These are phyloP conservation scores for Druceiella hillmani DNA, from an alignment of 2,888 invertebrate species.

Conservation along the genomic window DNA sequence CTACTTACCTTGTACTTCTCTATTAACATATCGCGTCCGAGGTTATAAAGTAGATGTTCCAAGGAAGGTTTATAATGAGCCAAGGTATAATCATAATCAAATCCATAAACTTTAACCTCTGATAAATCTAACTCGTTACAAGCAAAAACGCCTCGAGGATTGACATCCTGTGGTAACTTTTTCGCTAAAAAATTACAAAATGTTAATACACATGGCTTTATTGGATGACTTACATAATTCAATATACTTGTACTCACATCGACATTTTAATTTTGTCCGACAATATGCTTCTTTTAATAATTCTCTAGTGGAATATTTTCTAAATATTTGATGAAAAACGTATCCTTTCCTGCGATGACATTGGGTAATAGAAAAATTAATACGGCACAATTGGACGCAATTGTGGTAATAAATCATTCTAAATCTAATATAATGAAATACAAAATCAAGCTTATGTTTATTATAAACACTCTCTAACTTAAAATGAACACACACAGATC, in stretches of 20 bases:
- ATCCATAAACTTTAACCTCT: slow-evolving; percentile 92
- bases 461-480: too few species aligned
- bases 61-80: slow-evolving; percentile 90
- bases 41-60: slow-evolving; percentile 84
- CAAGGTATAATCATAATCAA: slow-evolving; percentile 97
- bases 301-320: slow-evolving; percentile 39
- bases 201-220: too few species aligned
- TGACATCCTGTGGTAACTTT: slow-evolving; percentile 82
- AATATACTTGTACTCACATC: slow-evolving; percentile 53
- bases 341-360: too few species aligned
- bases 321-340: too few species aligned
- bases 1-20: slow-evolving; percentile 79
- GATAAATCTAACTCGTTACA: slow-evolving; percentile 92
- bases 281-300: slow-evolving; percentile 57
- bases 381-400: too few species aligned
- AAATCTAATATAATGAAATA: too few species aligned
- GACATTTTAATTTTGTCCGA: slow-evolving; percentile 62
- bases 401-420: too few species aligned
- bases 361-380: too few species aligned
- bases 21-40: slow-evolving; percentile 82
- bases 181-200: slow-evolving; percentile 69
- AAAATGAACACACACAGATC: too few species aligned
- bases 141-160: slow-evolving; percentile 85
- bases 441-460: too few species aligned
- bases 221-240: background rate